These are phyloP conservation scores for Eupelmus urozonus DNA, from an alignment of 2,888 invertebrate species.

Conservation along the genomic window DNA sequence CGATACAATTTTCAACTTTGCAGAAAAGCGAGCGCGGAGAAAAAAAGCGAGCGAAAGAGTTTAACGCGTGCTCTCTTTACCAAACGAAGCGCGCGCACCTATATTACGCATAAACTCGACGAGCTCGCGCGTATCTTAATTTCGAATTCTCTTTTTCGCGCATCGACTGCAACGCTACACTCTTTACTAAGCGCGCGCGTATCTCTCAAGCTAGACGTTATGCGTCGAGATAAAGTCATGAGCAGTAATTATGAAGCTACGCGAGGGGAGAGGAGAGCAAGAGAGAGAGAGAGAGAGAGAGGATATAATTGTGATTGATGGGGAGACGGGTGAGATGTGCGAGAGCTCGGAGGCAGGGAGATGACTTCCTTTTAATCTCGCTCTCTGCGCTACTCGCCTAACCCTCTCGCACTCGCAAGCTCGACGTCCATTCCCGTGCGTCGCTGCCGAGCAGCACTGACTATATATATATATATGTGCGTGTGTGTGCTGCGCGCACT, in stretches of 20 bases:
- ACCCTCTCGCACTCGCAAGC: conserved; percentile 71
- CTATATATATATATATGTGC: too few species aligned
- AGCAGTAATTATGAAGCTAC: conserved; percentile 76
- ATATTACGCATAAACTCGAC: not conserved
- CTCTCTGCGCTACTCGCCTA: conserved; percentile 67
- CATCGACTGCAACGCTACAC: not conserved
- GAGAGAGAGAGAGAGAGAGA: conserved; percentile 68
- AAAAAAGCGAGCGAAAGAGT: too few species aligned
- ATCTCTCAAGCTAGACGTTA: conserved; percentile 24
- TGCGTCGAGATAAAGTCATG: conserved; percentile 72
- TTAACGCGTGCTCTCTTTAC: too few species aligned
- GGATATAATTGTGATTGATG: conserved; percentile 77
- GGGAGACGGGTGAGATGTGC: conserved; percentile 70
- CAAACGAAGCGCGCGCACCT: too few species aligned
- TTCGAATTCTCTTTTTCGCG: not conserved
- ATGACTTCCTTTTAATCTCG: conserved; percentile 77
- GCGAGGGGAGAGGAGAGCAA: conserved; percentile 71
- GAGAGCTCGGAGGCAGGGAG: conserved; percentile 68
- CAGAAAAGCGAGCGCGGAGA: too few species aligned
- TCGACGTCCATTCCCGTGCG: conserved; percentile 65
- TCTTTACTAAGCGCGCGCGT: not conserved
- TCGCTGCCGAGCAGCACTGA: conserved; percentile 57
- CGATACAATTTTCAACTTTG: too few species aligned
- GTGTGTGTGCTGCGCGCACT: too few species aligned
- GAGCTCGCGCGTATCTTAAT: not conserved